Base-by-base conservation (phyloP, 2,888 invertebrate species). In the Drosophila maculinotata region DNA sequence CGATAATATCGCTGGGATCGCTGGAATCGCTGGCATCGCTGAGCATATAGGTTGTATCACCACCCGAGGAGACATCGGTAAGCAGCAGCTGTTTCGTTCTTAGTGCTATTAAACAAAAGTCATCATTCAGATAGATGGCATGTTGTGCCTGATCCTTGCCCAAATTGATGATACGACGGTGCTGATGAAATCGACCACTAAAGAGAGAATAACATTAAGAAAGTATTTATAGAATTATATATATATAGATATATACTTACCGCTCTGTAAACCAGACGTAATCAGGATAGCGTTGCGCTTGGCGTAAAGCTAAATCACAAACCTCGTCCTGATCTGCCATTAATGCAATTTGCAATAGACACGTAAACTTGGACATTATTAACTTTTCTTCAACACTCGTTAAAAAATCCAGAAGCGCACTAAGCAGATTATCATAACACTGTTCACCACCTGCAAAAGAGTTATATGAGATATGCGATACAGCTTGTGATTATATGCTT, bases 141-240 rank as follows among this genome's bases (percentile, higher is more conserved):
- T 86, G 66, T 28, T 76, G 87, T 7, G 89, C 87, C 15, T 84
- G 62, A 25, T 82, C 57, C 1, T 52, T 15, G 1, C 88, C 88
- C 30, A 92, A 66, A 30, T 87, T 84, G 9, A 91, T 76, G 6
- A 92, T 90, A 59, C 91, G 90, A 1, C 91, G 90, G 15, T 90
- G 87, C 59, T 90, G 90, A 65, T 90, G 90, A 41, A 90, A 90
- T 26, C 89, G 88, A 6, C 90, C 91, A 38, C 91, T 92, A 33
- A 53, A 41, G 44, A 10, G 14, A 1, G 14, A 26, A 2, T 17
- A 7, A 14, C 6, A 23, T 36, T 5, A 17, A 9, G 12, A 2
- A 35, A 38, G 2, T 8, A 41, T 39, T 38, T 38, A 25, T 15
- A 30, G 15, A 4, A 20, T 35, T 14, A 15, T 14, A 36, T 15